Conservation (phyloP, 2,888 invertebrate genomes). For the Agrotis clavis region DNA sequence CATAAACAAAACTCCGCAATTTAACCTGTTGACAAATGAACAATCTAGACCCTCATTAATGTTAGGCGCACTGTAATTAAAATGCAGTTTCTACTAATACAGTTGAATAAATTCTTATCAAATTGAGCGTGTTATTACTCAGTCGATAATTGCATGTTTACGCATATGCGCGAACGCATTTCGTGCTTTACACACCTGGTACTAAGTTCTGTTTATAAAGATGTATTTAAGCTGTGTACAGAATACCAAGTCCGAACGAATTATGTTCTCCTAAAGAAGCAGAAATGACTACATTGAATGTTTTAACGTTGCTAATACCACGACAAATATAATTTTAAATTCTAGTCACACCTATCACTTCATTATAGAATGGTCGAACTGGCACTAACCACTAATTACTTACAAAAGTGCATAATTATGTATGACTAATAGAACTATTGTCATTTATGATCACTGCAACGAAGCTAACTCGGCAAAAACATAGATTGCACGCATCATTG, state of each 20-base stretch:
- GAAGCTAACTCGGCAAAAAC: not conserved
- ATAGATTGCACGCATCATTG: too few species aligned
- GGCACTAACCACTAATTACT: too few species aligned
- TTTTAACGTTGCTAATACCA: too few species aligned
- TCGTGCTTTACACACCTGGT: slow-evolving; percentile 54
- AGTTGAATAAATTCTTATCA: slow-evolving; percentile 60
- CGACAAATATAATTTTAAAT: too few species aligned
- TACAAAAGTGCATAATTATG: too few species aligned
- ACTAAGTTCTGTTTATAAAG: not conserved
- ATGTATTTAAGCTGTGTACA: not conserved
- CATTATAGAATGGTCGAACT: too few species aligned
- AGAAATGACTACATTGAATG: too few species aligned
- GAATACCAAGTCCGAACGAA: slow-evolving; percentile 12
- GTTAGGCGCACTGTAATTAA: slow-evolving; percentile 28
- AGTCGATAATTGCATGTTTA: slow-evolving; percentile 62
- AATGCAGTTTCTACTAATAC: slow-evolving; percentile 53
- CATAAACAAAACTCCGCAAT: not conserved
- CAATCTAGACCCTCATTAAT: slow-evolving; percentile 2
- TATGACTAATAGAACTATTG: too few species aligned
- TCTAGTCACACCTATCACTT: too few species aligned
- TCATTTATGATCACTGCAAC: too few species aligned
- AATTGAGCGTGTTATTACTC: slow-evolving; percentile 70
- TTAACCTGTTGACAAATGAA: not conserved
- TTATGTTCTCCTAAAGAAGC: too few species aligned
- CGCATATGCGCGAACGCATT: slow-evolving; percentile 56